phyloP scores from a whole-genome alignment of 2,113 vertebrate species.

The rabbit (Oryctolagus cuniculus) region DNA sequence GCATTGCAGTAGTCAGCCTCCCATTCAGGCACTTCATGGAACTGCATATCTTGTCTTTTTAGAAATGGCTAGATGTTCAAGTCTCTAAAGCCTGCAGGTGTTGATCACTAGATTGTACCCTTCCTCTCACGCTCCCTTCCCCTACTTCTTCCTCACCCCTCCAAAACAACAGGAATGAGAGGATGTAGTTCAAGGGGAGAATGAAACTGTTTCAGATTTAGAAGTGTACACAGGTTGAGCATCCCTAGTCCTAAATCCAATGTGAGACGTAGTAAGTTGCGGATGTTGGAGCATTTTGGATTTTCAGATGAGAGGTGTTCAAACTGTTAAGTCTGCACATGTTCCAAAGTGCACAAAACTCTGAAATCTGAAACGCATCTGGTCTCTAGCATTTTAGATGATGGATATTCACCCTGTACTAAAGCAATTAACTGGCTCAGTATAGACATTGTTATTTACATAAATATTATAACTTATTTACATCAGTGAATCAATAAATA shows the following conservation, averaged over 20 bases:
- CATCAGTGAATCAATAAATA: background rate
- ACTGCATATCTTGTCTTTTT: background rate
- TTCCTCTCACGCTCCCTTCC: background rate
- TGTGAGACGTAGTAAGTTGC: background rate
- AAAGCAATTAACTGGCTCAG: background rate
- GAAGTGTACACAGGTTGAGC: background rate
- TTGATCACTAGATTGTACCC: background rate
- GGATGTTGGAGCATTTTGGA: background rate
- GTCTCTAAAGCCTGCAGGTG: background rate
- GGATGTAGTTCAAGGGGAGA: constrained; percentile 29
- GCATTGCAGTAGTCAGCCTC: constrained; percentile 65
- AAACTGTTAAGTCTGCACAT: background rate
- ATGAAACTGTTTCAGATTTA: background rate
- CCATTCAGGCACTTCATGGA: background rate
- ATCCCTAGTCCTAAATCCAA: background rate
- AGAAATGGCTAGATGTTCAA: background rate
- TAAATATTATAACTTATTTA: background rate
- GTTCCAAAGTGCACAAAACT: background rate
- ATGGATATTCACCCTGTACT: background rate
- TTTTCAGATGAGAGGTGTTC: background rate
- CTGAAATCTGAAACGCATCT: background rate
- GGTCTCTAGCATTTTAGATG: background rate
- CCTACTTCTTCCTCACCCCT: accelerated
- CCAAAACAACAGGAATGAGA: background rate
- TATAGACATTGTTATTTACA: background rate